Base-by-base conservation (phyloP, 2,888 invertebrate genomes). In the Heliconius erato region DNA sequence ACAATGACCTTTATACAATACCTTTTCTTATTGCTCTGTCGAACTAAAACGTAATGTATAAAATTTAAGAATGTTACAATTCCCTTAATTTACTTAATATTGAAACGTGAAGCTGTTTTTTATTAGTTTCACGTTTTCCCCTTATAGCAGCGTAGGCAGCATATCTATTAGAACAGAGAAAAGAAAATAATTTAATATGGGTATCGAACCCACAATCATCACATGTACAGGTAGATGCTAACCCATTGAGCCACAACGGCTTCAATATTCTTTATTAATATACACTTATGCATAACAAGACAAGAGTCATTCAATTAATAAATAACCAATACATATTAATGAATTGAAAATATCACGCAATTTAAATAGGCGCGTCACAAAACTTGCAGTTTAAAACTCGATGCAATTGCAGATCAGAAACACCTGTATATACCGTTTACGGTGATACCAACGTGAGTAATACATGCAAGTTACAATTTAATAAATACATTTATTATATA, bases 1-100 rank as follows among this genome's bases (percentile, higher is more conserved):
- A 82, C 83, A 79, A 74, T 80, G 80, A 68, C 72, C 79, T 81
- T 76, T 81, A 83, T 76, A 68, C 78, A 44, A 65, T 44, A 44
- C 67, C 59, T 78, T 78, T 78, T 78, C 65, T 32, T 78, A 28
- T 78, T 78, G 23, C 78, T 65, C 40, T 78, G 28, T 19, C 49
- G 23, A 49, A 44, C 28, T 67, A 28, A 68, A 68, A 78, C 23
- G 23, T 65, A 49, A 78, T 12, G 28, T 44, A 44, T 12, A 28
- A 78, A 44, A 78, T 49, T 67, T 67, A 65, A 67, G 19, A 78
- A 44, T 28, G 67, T 49, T 49, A 44, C 67, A 14, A 67, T 78
- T 26, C 63, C 76, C 4, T 63, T 32, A n/a, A n/a, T 63, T 63
- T 63, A 19, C 76, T 63, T 26, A 59, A 26, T 63, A n/a, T 9